These are phyloP conservation scores for Saxidomus purpurata DNA, from an alignment of 1,140 invertebrate species.

Conservation along the genomic window DNA sequence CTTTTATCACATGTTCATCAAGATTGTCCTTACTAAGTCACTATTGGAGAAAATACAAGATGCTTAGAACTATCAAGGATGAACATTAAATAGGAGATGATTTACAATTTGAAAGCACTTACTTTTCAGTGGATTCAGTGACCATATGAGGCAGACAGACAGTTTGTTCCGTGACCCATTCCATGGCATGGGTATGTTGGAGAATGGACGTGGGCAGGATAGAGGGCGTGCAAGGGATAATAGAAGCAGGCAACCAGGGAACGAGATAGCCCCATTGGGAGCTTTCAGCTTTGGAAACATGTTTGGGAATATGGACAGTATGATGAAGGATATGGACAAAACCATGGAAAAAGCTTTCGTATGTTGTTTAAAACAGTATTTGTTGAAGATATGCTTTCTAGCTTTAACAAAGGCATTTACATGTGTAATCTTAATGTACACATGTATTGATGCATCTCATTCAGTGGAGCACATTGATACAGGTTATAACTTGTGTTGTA, in stretches of 20 bases:
- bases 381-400: background rate
- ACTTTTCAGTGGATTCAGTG: conserved; percentile 29
- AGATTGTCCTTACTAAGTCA: too few relatives aligned
- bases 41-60: too few relatives aligned
- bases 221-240: background rate
- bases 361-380: background rate
- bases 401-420: background rate
- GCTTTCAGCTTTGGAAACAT: conserved; percentile 48
- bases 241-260: background rate
- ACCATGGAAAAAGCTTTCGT: conserved; percentile 55
- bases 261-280: conserved; percentile 17
- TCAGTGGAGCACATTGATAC: too few relatives aligned
- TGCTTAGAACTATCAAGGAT: too few relatives aligned
- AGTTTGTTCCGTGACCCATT: conserved; percentile 44
- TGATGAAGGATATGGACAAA: conserved; percentile 47
- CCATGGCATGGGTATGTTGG: conserved; percentile 44
- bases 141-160: conserved; percentile 46
- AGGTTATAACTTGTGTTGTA: too few relatives aligned
- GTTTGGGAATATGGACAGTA: conserved; percentile 57
- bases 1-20: too few relatives aligned
- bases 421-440: background rate
- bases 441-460: too few relatives aligned
- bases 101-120: too few relatives aligned
- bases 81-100: too few relatives aligned
- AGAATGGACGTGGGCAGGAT: conserved; percentile 15